Conservation (phyloP, 2,113 vertebrate species). For the Geococcyx californianus region DNA sequence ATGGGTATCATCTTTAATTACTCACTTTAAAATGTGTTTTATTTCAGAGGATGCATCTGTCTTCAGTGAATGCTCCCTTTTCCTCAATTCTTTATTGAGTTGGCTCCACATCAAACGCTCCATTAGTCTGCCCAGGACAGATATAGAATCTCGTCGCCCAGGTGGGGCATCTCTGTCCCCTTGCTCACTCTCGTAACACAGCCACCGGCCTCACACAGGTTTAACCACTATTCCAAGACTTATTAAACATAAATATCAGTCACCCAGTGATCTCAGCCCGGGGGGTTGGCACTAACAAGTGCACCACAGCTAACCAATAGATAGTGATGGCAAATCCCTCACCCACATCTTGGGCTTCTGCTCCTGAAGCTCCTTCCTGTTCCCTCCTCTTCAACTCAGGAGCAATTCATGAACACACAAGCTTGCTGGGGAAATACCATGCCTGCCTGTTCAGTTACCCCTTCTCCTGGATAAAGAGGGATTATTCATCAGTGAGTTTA, state of each 20-base stretch:
- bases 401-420: background rate
- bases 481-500: background rate
- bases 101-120: background rate
- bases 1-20: background rate
- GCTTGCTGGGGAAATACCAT: fast-evolving
- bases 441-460: background rate
- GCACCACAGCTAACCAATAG: background rate
- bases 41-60: background rate
- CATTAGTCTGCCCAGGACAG: background rate
- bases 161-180: no score
- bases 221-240: background rate
- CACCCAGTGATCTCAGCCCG: background rate
- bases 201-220: background rate
- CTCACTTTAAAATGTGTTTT: background rate
- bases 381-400: background rate
- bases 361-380: background rate
- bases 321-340: background rate
- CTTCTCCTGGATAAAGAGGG: background rate
- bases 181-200: fast-evolving
- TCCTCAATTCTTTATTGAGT: background rate
- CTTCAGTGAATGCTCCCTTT: background rate
- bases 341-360: background rate
- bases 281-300: background rate
- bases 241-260: background rate
- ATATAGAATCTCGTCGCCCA: background rate